These are phyloP conservation scores for Paraplagusia blochii DNA, from an alignment of 2,113 vertebrate species.

Conservation along the genomic window DNA sequence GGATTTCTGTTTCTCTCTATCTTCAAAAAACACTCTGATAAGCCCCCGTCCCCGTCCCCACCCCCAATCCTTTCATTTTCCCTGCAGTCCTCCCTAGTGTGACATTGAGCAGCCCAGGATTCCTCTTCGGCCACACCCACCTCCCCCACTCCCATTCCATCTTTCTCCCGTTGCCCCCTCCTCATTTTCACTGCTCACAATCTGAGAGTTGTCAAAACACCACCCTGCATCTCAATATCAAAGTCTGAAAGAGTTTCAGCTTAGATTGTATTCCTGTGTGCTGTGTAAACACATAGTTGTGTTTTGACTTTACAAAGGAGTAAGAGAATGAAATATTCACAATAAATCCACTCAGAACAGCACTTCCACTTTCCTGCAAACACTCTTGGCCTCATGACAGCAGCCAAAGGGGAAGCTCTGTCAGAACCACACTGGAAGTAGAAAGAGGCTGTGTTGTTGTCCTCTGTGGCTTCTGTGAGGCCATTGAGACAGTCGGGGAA, in stretches of 20 bases:
- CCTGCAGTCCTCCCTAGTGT: conserved; percentile 50
- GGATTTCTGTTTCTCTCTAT: conserved; percentile 31
- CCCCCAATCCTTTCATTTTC: conserved; percentile 40
- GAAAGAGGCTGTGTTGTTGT: conserved; percentile 1
- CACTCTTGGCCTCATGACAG: background rate
- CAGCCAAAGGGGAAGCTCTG: background rate
- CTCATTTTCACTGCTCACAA: conserved; percentile 11
- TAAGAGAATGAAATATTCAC: conserved; percentile 50
- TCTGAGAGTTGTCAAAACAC: conserved; percentile 67
- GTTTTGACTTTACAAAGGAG: conserved; percentile 29
- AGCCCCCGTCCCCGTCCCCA: conserved; percentile 37
- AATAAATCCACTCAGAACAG: conserved; percentile 14
- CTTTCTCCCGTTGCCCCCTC: conserved; percentile 1
- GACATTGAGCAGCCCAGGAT: conserved; percentile 63
- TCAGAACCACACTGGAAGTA: conserved; percentile 1
- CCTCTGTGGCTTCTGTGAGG: conserved; percentile 16
- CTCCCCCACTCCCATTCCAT: conserved; percentile 7
- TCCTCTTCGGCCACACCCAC: conserved; percentile 59
- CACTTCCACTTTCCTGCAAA: conserved; percentile 15
- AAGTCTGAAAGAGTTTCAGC: conserved; percentile 24
- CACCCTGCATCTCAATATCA: conserved; percentile 47
- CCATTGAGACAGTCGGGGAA: conserved; percentile 3
- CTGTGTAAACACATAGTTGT: conserved; percentile 19
- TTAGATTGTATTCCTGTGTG: conserved; percentile 31
- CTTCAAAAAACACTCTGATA: conserved; percentile 55